Evolutionary conservation across 2,113 vertebrate species (phyloP).

Genomic region (Oreamnos americanus): DNA sequence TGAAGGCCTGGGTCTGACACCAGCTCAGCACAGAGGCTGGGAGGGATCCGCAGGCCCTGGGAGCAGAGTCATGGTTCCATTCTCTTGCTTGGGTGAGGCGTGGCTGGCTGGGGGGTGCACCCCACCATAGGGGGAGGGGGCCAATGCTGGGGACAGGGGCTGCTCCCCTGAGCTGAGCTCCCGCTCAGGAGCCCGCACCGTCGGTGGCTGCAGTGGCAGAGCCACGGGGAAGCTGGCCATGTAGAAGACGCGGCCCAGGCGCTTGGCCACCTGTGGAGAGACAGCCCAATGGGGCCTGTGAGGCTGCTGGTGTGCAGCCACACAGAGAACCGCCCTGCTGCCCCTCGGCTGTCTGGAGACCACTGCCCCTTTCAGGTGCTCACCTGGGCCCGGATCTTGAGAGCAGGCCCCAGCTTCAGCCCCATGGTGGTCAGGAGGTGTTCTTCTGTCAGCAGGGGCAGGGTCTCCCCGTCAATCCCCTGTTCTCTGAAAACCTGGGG

Average conservation of each 20-base stretch:
- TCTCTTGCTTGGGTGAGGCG: constrained; percentile 91
- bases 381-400: constrained; percentile 98
- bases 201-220: constrained; percentile 90
- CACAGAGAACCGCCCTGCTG: background rate
- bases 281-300: background rate
- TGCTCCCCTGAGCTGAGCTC: constrained; percentile 80
- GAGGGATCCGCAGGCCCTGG: constrained; percentile 80
- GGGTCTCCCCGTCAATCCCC: constrained; percentile 95
- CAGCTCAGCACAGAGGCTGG: constrained; percentile 78
- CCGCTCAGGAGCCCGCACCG: constrained; percentile 82
- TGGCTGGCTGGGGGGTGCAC: constrained; percentile 78
- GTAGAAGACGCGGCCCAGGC: constrained; percentile 93
- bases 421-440: constrained; percentile 97
- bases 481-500: constrained; percentile 96
- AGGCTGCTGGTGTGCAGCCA: background rate
- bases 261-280: constrained; percentile 88
- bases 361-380: background rate
- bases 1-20: background rate
- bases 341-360: background rate
- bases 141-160: constrained; percentile 85
- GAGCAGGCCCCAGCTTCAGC: constrained; percentile 94
- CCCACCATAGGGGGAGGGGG: constrained; percentile 85
- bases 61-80: constrained; percentile 80
- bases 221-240: constrained; percentile 95
- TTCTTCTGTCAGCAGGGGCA: constrained; percentile 96